Conservation (phyloP, 2,888 invertebrate genomes). For the Andrena fulva region DNA sequence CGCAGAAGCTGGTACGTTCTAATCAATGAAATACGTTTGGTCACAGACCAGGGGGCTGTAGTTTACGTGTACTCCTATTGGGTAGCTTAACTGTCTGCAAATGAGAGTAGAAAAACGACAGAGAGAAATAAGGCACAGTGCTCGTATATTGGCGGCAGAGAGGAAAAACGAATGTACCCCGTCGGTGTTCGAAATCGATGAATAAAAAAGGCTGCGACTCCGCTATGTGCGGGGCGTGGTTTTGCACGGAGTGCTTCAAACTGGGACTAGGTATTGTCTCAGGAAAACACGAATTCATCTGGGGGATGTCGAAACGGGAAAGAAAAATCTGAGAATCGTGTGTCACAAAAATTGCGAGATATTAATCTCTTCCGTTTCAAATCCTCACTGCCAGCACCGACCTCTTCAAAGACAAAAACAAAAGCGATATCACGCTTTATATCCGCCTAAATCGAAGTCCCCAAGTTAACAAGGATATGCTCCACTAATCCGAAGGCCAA, state of each 20-base stretch:
- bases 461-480: background rate
- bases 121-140: background rate
- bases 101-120: slow-evolving; percentile 9
- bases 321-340: too few relatives aligned
- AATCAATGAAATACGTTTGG: slow-evolving; percentile 58
- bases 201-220: slow-evolving; percentile 24
- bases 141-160: background rate
- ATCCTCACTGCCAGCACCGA: too few relatives aligned
- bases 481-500: too few relatives aligned
- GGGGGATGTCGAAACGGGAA: too few relatives aligned
- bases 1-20: slow-evolving; percentile 45
- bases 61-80: slow-evolving; percentile 34
- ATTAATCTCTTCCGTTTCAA: too few relatives aligned
- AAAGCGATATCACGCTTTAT: too few relatives aligned
- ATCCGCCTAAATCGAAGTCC: background rate
- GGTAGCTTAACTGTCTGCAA: slow-evolving; percentile 23
- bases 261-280: background rate
- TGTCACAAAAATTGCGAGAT: too few relatives aligned
- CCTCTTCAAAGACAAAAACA: too few relatives aligned
- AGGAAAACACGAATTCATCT: background rate
- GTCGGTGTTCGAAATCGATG: slow-evolving; percentile 8
- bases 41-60: slow-evolving; percentile 43
- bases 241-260: slow-evolving; percentile 5
- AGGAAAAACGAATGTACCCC: background rate
- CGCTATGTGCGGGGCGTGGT: background rate